Evolutionary conservation across 92 coral and sea anemone genomes (phyloP), one percentile per base, ranked within the genome.

Genomic region (Montipora capitata): DNA sequence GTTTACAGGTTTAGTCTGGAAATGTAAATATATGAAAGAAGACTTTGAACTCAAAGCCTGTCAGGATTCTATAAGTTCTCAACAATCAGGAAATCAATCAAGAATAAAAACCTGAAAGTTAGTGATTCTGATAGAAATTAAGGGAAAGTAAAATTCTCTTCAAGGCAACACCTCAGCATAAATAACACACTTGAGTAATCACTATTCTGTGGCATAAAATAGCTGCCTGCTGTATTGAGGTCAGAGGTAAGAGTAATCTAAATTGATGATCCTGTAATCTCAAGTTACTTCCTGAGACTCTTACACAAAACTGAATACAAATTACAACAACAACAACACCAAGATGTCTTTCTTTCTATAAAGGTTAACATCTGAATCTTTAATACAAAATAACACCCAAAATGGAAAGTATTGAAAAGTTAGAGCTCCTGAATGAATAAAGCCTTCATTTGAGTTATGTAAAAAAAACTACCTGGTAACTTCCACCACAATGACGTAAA

Each of bases 11-110:
- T 39, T 48, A 48, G 14, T 59, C 16, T 20, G 38, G 59, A 42
- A 18, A 40, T 20, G 38, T 6, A 64, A 44, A 44, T 65, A 4
- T 11, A 64, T 8, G 12, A 15, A 35, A 9, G 10, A 11, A 79
- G 62, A 79, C 59, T 79, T 64, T 79, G 62, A 79, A 58, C 84
- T 79, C 44, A 62, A 27, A 48, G 42, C 16, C 12, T 3, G 40
- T 6, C 17, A 17, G 14, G 27, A 66, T 35, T 52, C 7, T 27
- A 41, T 4, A 6, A 63, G 68, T 16, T 63, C 39, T 20, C 68
- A 63, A 16, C 68, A 63, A 63, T 9, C 13, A 20, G 38, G 2
- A 54, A 52, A 4, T 20, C 18, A 51, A 51, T 74, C 79, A 74
- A 54, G 64, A 74, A 13, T 20, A 56, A 27, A 27, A 27, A 27